These are phyloP conservation scores for Trissoscelio sp. DNA, from an alignment of 2,888 invertebrate species.

Conservation along the genomic window DNA sequence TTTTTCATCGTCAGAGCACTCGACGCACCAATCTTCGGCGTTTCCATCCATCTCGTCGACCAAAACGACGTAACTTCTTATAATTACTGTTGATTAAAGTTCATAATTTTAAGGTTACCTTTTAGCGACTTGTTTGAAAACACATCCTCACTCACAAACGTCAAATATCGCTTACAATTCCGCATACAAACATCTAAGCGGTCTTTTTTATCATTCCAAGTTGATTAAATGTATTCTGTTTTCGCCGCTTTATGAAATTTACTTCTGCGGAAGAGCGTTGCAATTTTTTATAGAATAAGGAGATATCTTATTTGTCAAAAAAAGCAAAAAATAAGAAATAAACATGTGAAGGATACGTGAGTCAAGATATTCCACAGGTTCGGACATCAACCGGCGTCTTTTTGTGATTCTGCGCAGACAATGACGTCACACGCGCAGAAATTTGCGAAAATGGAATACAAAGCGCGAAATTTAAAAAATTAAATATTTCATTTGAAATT, in stretches of 20 bases:
- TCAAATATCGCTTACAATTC: constrained; percentile 3
- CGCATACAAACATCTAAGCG: not conserved
- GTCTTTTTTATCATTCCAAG: not conserved
- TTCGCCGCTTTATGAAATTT: not conserved
- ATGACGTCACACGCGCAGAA: too few relatives aligned
- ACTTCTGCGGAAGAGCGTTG: not conserved
- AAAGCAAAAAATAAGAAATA: constrained; percentile 26
- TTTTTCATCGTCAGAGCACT: constrained; percentile 88
- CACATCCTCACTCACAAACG: constrained; percentile 10
- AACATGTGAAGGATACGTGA: constrained; percentile 28
- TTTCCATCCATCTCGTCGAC: constrained; percentile 79
- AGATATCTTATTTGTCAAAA: constrained; percentile 19
- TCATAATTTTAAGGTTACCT: constrained; percentile 47
- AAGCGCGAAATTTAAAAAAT: too few relatives aligned
- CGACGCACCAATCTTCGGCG: constrained; percentile 86
- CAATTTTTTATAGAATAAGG: not conserved
- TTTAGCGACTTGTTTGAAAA: constrained; percentile 40
- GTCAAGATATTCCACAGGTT: too few relatives aligned
- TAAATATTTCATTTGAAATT: too few relatives aligned
- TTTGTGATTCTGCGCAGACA: too few relatives aligned
- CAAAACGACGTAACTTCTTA: constrained; percentile 18
- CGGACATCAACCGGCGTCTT: too few relatives aligned
- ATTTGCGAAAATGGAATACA: too few relatives aligned
- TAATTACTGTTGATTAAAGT: too few relatives aligned
- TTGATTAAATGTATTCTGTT: not conserved